Conservation (phyloP, 2,888 invertebrate species). For the Mythimna loreyi region DNA sequence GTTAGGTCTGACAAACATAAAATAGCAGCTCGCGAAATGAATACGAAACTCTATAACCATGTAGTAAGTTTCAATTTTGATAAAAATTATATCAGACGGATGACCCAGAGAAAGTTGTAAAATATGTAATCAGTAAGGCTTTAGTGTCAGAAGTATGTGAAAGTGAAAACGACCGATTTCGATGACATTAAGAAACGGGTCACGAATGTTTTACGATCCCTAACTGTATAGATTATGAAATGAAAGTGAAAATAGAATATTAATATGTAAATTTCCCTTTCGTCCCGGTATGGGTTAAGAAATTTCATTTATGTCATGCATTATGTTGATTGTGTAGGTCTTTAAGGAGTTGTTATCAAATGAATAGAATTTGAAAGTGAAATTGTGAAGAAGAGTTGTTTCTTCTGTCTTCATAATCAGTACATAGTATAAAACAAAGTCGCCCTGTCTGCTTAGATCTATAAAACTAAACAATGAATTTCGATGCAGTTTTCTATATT, state of each 20-base stretch:
- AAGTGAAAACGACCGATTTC: constrained; percentile 68
- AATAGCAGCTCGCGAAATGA: background rate
- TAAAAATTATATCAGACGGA: background rate
- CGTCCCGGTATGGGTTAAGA: constrained; percentile 10
- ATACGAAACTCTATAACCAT: background rate
- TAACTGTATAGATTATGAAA: constrained; percentile 61
- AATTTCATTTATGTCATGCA: constrained; percentile 13
- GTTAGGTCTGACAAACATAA: constrained; percentile 16
- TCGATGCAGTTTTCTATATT: too few relatives aligned
- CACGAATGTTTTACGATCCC: constrained; percentile 63
- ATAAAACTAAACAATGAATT: too few relatives aligned
- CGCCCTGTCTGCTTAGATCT: too few relatives aligned
- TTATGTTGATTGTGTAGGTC: constrained; percentile 4
- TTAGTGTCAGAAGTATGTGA: constrained; percentile 57
- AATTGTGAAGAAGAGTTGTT: too few relatives aligned
- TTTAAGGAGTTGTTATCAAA: background rate
- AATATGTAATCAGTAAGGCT: constrained; percentile 38
- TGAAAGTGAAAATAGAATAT: constrained; percentile 67
- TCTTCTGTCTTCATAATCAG: too few relatives aligned
- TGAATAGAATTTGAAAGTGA: background rate
- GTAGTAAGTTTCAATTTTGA: constrained; percentile 13
- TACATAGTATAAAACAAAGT: too few relatives aligned
- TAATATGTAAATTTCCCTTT: constrained; percentile 53
- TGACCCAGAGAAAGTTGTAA: constrained; percentile 26
- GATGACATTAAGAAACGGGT: constrained; percentile 65